Evolutionary conservation across 2,113 vertebrate species (phyloP).

Genomic region (Periophthalmus modestus): DNA sequence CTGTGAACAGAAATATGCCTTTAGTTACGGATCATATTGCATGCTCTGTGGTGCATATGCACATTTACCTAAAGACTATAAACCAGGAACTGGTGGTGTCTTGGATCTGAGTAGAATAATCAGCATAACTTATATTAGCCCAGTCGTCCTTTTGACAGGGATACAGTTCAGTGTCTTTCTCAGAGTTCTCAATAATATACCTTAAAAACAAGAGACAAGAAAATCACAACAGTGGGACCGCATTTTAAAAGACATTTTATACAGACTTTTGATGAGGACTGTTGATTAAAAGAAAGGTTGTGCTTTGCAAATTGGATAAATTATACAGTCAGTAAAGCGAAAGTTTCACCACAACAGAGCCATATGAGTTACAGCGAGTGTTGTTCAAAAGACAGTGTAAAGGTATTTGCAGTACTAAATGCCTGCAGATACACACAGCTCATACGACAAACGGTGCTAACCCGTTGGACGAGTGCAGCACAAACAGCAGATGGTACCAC

Average conservation of each 20-base stretch:
- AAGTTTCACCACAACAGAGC: not conserved
- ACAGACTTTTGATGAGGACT: not conserved
- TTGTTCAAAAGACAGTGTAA: not conserved
- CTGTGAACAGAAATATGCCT: conserved; percentile 62
- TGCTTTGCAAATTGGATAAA: not conserved
- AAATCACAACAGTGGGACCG: not conserved
- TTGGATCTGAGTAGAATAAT: conserved; percentile 78
- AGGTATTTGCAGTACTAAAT: conserved; percentile 23
- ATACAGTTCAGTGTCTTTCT: conserved; percentile 73
- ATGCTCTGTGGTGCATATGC: not conserved
- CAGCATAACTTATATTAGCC: conserved; percentile 78
- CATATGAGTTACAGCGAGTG: not conserved
- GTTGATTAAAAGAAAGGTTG: not conserved
- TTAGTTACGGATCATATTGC: not conserved
- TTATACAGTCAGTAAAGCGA: too few relatives aligned
- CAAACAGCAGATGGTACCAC: conserved; percentile 81
- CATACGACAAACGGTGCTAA: conserved; percentile 63
- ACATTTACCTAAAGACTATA: conserved; percentile 87
- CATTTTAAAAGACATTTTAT: too few relatives aligned
- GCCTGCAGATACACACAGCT: conserved; percentile 46
- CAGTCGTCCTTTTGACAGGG: conserved; percentile 85
- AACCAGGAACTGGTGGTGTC: conserved; percentile 83
- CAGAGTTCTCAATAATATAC: conserved; percentile 81
- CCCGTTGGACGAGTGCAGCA: conserved; percentile 64
- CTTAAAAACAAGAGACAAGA: conserved; percentile 67